A percentile compares a stretch with the other conserved stretches of the same genome.
phyloP scores from a whole-genome alignment of 1,140 invertebrate genomes.

The Drosophila burlai region DNA sequence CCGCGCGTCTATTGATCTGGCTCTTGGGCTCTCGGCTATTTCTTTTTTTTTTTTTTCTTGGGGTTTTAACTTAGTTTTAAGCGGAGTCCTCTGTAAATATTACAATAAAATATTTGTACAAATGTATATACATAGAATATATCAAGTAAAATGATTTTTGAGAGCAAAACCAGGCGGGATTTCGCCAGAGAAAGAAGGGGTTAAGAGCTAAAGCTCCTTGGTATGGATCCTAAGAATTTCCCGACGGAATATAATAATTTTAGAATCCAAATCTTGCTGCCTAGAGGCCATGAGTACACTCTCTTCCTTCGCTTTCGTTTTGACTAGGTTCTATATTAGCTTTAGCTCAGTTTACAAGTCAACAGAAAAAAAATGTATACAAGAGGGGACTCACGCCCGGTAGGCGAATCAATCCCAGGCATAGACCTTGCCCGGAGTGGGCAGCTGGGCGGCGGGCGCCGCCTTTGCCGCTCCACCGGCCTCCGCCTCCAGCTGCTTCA shows the following conservation, averaged over 20 bases:
- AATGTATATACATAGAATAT: background rate
- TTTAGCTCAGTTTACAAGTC: conserved; percentile 40
- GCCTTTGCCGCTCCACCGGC: conserved; percentile 41
- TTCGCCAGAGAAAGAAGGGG: background rate
- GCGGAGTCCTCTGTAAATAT: conserved; percentile 27
- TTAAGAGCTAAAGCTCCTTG: too few relatives aligned
- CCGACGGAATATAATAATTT: background rate
- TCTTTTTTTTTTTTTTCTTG: background rate
- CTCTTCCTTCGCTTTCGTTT: background rate
- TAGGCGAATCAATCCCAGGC: conserved; percentile 86
- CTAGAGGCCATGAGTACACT: background rate
- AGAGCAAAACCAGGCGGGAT: background rate
- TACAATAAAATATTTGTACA: conserved; percentile 24
- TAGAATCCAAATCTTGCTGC: background rate
- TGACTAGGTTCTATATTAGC: conserved; percentile 59
- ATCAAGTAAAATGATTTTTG: background rate
- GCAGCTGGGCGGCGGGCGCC: conserved; percentile 58
- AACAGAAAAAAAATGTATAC: conserved; percentile 26
- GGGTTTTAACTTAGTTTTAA: conserved; percentile 16
- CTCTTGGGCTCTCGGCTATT: background rate
- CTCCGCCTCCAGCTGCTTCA: conserved; percentile 51
- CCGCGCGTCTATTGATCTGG: conserved; percentile 54
- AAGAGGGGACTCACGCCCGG: background rate
- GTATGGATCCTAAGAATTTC: too few relatives aligned
- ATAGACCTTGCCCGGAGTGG: conserved; percentile 87